These are phyloP conservation scores for Capreolus pygargus DNA, from an alignment of 2,113 vertebrate species.

Conservation along the genomic window DNA sequence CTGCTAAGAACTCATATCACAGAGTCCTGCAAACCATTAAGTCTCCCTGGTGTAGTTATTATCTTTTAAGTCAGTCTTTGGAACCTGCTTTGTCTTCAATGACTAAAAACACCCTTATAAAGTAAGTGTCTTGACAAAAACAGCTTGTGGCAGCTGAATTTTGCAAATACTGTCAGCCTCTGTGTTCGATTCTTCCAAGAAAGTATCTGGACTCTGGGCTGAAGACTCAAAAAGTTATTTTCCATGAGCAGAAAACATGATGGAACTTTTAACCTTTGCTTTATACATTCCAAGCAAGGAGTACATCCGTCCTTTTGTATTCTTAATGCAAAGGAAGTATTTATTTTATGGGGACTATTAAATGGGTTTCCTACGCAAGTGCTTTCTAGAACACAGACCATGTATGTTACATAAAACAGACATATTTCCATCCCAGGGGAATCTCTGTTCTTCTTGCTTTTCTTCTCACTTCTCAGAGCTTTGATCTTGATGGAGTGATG, in stretches of 20 bases:
- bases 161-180: background rate
- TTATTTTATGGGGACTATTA: constrained; percentile 71
- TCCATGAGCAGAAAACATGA: constrained; percentile 42
- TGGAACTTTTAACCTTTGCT: constrained; percentile 70
- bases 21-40: constrained; percentile 64
- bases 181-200: constrained; percentile 31
- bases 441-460: constrained; percentile 54
- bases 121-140: constrained; percentile 11
- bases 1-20: constrained; percentile 21
- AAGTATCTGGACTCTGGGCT: constrained; percentile 54
- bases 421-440: constrained; percentile 35
- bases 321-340: constrained; percentile 71
- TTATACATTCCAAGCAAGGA: constrained; percentile 49
- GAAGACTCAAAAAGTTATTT: constrained; percentile 64
- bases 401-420: constrained; percentile 72
- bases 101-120: background rate
- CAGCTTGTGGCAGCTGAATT: constrained; percentile 6
- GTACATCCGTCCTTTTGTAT: constrained; percentile 61
- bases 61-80: constrained; percentile 39
- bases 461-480: constrained; percentile 60
- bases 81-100: constrained; percentile 18
- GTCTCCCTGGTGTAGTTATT: constrained; percentile 4
- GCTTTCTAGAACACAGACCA: constrained; percentile 55
- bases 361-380: constrained; percentile 56
- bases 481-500: constrained; percentile 62